Percentiles rank a stretch among this genome's conserved stretches.
phyloP scores from a whole-genome alignment of 2,888 invertebrate species.

The Amaurobius ferox region DNA sequence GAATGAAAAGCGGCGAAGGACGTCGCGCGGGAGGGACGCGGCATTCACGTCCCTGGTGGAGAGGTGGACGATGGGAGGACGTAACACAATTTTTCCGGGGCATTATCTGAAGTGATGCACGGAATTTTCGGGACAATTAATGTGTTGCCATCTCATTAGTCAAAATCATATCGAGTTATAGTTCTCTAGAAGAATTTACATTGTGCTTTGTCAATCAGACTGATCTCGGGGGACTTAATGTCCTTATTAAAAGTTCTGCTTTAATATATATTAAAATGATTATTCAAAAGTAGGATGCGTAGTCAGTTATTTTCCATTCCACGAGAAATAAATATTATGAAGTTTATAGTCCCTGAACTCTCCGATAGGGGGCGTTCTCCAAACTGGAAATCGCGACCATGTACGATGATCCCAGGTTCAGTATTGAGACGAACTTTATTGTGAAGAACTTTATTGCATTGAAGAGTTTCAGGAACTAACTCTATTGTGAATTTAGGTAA shows the following conservation, averaged over 20 bases:
- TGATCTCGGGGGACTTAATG: not conserved
- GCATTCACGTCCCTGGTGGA: not conserved
- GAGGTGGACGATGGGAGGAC: not conserved
- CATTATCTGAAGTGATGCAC: not conserved
- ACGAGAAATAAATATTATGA: too few species aligned
- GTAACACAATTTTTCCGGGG: not conserved
- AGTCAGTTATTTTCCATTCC: too few species aligned
- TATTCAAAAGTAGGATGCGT: too few species aligned
- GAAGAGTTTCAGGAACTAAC: too few species aligned
- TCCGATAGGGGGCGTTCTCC: too few species aligned
- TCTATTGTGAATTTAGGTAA: too few species aligned
- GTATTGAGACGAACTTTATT: too few species aligned
- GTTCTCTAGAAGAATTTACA: not conserved
- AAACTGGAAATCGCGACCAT: too few species aligned
- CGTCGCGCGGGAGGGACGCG: slow-evolving; percentile 8
- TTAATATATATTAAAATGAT: not conserved
- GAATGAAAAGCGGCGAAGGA: slow-evolving; percentile 12
- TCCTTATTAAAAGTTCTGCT: not conserved
- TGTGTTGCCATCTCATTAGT: slow-evolving; percentile 16
- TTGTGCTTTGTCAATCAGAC: not conserved
- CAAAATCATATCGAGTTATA: slow-evolving; percentile 8
- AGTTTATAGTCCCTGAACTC: too few species aligned
- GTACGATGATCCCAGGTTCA: too few species aligned
- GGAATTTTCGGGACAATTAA: slow-evolving; percentile 6
- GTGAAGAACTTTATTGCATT: too few species aligned